phyloP scores from a whole-genome alignment of 2,797 vertebrate species.

The Bovichtus diacanthus region DNA sequence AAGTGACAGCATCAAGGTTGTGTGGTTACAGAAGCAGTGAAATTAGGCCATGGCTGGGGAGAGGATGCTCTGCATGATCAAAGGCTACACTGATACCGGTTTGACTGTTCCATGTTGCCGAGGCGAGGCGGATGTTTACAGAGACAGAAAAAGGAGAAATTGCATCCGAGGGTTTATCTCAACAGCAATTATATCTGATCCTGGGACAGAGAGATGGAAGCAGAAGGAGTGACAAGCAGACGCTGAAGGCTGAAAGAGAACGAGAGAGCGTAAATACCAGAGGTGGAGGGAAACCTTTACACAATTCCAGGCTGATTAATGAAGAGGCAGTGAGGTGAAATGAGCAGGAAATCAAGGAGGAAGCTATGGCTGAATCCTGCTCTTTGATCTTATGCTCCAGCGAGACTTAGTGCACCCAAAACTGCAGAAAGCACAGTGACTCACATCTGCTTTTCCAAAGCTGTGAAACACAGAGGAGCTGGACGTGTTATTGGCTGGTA shows the following conservation, averaged over 20 bases:
- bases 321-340: constrained; percentile 61
- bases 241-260: constrained; percentile 26
- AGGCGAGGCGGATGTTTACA: constrained; percentile 51
- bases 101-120: constrained; percentile 46
- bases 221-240: constrained; percentile 26
- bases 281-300: constrained; percentile 48
- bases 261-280: constrained; percentile 35
- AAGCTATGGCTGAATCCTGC: constrained; percentile 42
- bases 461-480: constrained; percentile 47
- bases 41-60: constrained; percentile 61
- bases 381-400: constrained; percentile 65
- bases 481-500: constrained; percentile 24
- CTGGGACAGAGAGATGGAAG: constrained; percentile 41
- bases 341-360: constrained; percentile 65
- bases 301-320: constrained; percentile 67
- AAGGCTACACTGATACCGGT: constrained; percentile 52
- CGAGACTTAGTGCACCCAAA: constrained; percentile 41
- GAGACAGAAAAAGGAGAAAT: constrained; percentile 52
- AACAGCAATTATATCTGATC: constrained; percentile 66
- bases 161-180: constrained; percentile 59
- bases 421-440: constrained; percentile 53
- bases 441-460: constrained; percentile 61
- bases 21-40: constrained; percentile 44
- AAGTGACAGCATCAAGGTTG: constrained; percentile 64
- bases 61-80: constrained; percentile 66